phyloP scores from a whole-genome alignment of 1,140 invertebrate species.

The Listronotus oregonensis region DNA sequence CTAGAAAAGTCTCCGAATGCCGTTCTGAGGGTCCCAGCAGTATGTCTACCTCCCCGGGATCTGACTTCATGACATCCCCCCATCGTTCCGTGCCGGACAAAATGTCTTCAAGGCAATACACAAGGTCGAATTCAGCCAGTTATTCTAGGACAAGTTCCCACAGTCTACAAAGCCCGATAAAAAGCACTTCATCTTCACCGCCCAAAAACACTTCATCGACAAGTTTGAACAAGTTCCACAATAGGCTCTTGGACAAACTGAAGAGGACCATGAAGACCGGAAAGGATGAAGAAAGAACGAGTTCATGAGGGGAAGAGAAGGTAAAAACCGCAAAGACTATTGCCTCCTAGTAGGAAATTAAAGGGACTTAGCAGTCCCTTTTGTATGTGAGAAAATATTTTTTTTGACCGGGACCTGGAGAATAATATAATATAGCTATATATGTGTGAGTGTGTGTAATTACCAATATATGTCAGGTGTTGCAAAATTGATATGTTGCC shows the following conservation, averaged over 20 bases:
- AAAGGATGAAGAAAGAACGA: constrained; percentile 51
- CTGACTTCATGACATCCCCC: constrained; percentile 65
- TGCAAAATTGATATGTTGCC: constrained; percentile 30
- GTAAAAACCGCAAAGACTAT: constrained; percentile 30
- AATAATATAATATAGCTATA: neutral
- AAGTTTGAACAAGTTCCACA: constrained; percentile 83
- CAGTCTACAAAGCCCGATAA: constrained; percentile 62
- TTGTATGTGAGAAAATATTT: neutral
- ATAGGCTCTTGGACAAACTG: constrained; percentile 80
- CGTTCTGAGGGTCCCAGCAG: constrained; percentile 75
- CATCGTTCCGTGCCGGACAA: constrained; percentile 69
- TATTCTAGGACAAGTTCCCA: constrained; percentile 68
- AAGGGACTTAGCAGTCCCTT: constrained; percentile 7
- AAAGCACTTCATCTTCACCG: constrained; percentile 60
- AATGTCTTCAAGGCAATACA: constrained; percentile 61
- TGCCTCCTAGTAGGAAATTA: constrained; percentile 38
- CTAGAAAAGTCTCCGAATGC: constrained; percentile 79
- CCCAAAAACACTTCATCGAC: constrained; percentile 63
- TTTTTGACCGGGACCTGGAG: constrained; percentile 26
- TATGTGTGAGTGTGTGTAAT: constrained; percentile 4
- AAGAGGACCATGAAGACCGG: constrained; percentile 75
- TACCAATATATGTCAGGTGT: constrained; percentile 6
- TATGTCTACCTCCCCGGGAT: constrained; percentile 73
- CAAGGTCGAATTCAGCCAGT: constrained; percentile 38
- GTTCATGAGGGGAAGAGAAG: constrained; percentile 49